phyloP scores from a whole-genome alignment of 2,797 vertebrate species.

The Pempheris klunzingeri region DNA sequence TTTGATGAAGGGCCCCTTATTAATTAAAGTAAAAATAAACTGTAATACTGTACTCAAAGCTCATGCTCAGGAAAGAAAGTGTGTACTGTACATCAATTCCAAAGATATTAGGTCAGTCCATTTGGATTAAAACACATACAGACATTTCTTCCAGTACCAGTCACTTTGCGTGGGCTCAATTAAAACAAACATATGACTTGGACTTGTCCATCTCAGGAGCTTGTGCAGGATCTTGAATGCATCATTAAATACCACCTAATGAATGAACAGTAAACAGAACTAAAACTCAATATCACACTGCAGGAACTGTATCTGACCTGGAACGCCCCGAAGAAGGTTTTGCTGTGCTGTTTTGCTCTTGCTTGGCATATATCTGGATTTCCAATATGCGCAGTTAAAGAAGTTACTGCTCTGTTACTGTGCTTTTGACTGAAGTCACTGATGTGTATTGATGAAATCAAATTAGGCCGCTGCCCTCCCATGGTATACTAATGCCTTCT shows the following conservation, averaged over 20 bases:
- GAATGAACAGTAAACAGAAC: too few relatives aligned
- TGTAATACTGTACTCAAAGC: background rate
- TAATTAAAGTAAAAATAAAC: background rate
- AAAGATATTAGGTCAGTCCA: too few relatives aligned
- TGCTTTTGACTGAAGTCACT: constrained; percentile 3
- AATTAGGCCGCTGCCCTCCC: background rate
- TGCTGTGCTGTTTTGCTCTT: background rate
- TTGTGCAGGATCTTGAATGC: too few relatives aligned
- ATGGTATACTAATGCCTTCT: background rate
- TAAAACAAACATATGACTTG: too few relatives aligned
- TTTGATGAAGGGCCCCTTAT: background rate
- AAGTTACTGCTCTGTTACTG: background rate
- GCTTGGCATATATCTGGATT: background rate
- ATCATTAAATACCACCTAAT: too few relatives aligned
- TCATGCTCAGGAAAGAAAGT: background rate
- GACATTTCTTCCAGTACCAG: too few relatives aligned
- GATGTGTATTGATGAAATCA: constrained; percentile 1
- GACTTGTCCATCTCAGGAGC: too few relatives aligned
- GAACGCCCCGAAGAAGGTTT: background rate
- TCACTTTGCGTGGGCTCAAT: too few relatives aligned
- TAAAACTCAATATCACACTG: background rate
- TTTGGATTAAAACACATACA: too few relatives aligned
- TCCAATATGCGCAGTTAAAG: background rate
- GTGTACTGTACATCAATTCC: background rate
- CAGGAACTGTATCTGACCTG: background rate